Evolutionary conservation across 2,797 vertebrate species (phyloP), one percentile per base, ranked within the genome.

Genomic region (Mus minutoides): DNA sequence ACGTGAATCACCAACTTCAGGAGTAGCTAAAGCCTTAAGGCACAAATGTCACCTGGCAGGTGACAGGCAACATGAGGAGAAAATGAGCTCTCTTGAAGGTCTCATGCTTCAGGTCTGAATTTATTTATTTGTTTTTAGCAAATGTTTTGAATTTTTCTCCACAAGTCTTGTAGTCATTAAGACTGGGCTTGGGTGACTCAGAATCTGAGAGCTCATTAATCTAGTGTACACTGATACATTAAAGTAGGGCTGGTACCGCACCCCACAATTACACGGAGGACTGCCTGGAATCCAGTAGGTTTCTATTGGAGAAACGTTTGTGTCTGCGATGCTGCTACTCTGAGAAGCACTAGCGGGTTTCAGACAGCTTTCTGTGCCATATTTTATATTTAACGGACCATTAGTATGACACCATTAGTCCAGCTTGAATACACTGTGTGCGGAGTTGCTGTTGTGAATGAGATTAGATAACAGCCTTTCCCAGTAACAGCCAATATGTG

Each of bases 341-440:
- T 26, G 76, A 92, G 89, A 94, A 43, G 83, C 64, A 13, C 37
- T 56, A 46, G 76, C 31, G 60, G 40, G 58, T 95, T 76, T 69
- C 79, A 26, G 86, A 58, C 69, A 12, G 86, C 60, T 77, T 71
- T 49, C 43, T 73, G 76, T 79, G 75, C 73, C 79, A 31, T 49
- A 6, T 88, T 90, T 96, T 96, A 84, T 92, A 77, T 89, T 92
- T 95, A 75, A 86, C n/a, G 37, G 75, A 64, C 62, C 54, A 11
- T 67, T 96, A 79, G 75, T 31, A 14, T 60, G 76, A 76, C 43
- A 17, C 64, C 58, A 0, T 94, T 90, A 92, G 46, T 95, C 58
- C 29, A 37, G 46, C 85, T 86, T 58, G 49, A 90, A 49, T 26
- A 49, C 21, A 77, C 60, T 3, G 4, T 24, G 54, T 90, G 76